A percentile compares a stretch with the other conserved stretches of the same genome.
Evolutionary conservation across 2,888 invertebrate species (phyloP).

Genomic region (Limenitis camilla): DNA sequence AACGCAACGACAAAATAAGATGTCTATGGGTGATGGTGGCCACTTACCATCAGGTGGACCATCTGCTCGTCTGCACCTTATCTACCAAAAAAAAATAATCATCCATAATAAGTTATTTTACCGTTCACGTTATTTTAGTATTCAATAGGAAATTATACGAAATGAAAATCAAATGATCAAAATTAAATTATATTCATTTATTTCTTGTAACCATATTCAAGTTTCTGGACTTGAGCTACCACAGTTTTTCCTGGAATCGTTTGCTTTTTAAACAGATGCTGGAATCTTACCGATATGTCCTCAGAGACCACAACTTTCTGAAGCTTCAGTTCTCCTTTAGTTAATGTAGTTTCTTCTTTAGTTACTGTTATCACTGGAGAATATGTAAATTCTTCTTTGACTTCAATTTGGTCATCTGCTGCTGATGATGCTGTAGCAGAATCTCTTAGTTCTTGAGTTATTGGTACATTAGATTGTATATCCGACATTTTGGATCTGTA

Average conservation of each 20-base stretch:
- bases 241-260: slow-evolving; percentile 48
- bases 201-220: slow-evolving; percentile 49
- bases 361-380: slow-evolving; percentile 53
- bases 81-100: too few relatives aligned
- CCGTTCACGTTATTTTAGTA: too few relatives aligned
- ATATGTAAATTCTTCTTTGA: slow-evolving; percentile 23
- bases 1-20: too few relatives aligned
- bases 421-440: slow-evolving; percentile 8
- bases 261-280: slow-evolving; percentile 57
- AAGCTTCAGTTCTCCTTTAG: slow-evolving; percentile 50
- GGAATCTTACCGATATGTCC: slow-evolving; percentile 53
- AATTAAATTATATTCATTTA: slow-evolving; percentile 14
- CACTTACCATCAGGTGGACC: too few relatives aligned
- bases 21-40: too few relatives aligned
- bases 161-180: slow-evolving; percentile 2
- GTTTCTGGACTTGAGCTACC: slow-evolving; percentile 45
- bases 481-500: slow-evolving; percentile 44
- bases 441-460: slow-evolving; percentile 40
- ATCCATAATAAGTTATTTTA: too few relatives aligned
- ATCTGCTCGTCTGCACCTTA: too few relatives aligned
- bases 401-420: neutral
- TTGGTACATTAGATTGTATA: slow-evolving; percentile 51
- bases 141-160: neutral
- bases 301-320: slow-evolving; percentile 57
- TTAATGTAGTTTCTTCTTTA: slow-evolving; percentile 46